A percentile compares a stretch with the other conserved stretches of the same genome.
phyloP scores from a whole-genome alignment of 2,113 vertebrate species.

The Climacteris rufus region DNA sequence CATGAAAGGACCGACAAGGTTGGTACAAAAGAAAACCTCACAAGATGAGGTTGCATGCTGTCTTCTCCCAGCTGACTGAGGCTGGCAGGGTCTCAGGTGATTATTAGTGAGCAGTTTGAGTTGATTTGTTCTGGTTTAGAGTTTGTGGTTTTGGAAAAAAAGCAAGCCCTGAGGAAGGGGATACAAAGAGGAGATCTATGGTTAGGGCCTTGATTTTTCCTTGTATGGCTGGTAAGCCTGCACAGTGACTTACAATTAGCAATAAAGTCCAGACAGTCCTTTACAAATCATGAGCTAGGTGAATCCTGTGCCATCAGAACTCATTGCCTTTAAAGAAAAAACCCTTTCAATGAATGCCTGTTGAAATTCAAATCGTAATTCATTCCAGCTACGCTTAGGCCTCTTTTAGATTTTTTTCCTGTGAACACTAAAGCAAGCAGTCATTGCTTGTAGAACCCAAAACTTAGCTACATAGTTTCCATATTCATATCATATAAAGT shows the following conservation, averaged over 20 bases:
- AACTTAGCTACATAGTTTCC: neutral
- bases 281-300: neutral
- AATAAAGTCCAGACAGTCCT: neutral
- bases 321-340: neutral
- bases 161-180: neutral
- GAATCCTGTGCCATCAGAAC: neutral
- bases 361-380: conserved; percentile 28
- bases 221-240: neutral
- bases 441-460: neutral
- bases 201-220: neutral
- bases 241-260: neutral
- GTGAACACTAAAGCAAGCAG: neutral
- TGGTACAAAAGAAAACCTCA: neutral
- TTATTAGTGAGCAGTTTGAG: conserved; percentile 3
- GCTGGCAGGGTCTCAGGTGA: neutral
- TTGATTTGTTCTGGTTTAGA: conserved; percentile 11
- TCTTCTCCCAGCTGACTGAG: neutral
- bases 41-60: neutral
- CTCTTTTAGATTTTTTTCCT: neutral
- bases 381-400: neutral
- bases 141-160: neutral
- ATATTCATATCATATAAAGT: neutral
- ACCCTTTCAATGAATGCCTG: neutral
- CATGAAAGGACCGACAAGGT: neutral
- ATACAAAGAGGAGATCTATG: neutral